Base-by-base conservation (phyloP, 2,113 vertebrate species). In the Hylia prasina region DNA sequence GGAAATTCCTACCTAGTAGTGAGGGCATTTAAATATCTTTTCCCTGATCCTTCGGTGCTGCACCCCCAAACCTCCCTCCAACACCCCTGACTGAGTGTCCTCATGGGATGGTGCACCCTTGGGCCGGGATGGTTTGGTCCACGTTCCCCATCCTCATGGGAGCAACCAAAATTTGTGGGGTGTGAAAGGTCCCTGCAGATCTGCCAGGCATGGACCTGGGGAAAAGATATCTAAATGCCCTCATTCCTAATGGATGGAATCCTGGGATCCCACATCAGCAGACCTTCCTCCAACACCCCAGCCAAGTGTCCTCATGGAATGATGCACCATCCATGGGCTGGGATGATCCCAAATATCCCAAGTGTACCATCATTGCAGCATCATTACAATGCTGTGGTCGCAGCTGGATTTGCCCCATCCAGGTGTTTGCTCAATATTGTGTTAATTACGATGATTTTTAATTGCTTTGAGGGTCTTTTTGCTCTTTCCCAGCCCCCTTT, bases 351-450 rank as follows among this genome's bases (percentile, higher is more conserved):
- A 71, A 25, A 27, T 7, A 27, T 78, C 76, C 39, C 84, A 16
- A n/a, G n/a, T 1, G 6, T 35, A 3, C 27, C 6, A 4, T 25
- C 42, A 44, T 44, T 44, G 8, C 17, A 6, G 15, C 53, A 23
- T 37, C 37, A 0, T 79, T 17, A 15, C 66, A 42, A n/a, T 3
- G 0, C 17, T 20, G 51, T 6, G 13, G 23, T 10, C 1, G 0
- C 5, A 7, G 50, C 69, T 75, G 69, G 65, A n/a, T 95, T 82
- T 87, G 44, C 81, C 81, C 71, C 22, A 3, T 92, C 39, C 22
- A 7, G 39, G 28, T 45, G 37, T 65, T 92, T 77, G 39, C 66
- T 87, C 16, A 27, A 39, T 24, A 28, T 28, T 9, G 17, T 22
- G 33, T 77, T 90, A 57, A 91, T 93, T 80, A 48, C 4, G 11